Evolutionary conservation across 2,888 invertebrate species (phyloP), one percentile per base, ranked within the genome.

Genomic region (Pristionchus arcanus): DNA sequence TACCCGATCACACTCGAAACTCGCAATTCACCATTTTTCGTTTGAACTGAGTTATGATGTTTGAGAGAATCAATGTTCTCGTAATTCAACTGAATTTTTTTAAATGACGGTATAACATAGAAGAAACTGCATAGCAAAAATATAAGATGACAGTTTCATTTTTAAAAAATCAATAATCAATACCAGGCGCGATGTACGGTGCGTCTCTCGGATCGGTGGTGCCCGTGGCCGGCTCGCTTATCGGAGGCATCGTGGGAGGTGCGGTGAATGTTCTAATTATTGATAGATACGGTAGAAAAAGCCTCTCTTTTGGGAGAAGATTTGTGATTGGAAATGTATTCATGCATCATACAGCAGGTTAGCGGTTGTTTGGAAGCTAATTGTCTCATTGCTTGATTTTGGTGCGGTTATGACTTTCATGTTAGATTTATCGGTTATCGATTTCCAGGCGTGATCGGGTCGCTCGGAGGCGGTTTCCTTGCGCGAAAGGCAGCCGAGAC

Each of bases 151-250:
- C 16, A 3, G 19, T 19, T 59, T 59, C 4, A 21, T 59, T 19
- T 59, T 19, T 7, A 59, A 21, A 19, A 25, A 63, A 63, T 63
- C 21, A 63, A 63, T 25, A 63, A 63, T 63, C 63, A n/a, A 63
- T n/a, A 55, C 31, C 28, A 85, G 84, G 84, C 31, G 84, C 84
- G 49, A 59, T 85, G 84, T 55, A 59, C 84, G 84, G 84, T 34
- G 59, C 84, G 7, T 42, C 84, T 9, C 31, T 85, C 34, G 84
- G 84, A 0, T 59, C 59, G 31, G 59, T 85, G 34, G 55, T 85
- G 34, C 84, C 84, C 5, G 84, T 28, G 0, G 55, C 59, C 19
- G 84, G 84, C 2, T 59, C 55, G 31, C 84, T 85, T 2, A 21
- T 85, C n/a, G 84, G 84, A 55, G 84, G 84, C 0, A 63, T 85